phyloP scores from a whole-genome alignment of 2,113 vertebrate species.

The Oriolus oriolus region DNA sequence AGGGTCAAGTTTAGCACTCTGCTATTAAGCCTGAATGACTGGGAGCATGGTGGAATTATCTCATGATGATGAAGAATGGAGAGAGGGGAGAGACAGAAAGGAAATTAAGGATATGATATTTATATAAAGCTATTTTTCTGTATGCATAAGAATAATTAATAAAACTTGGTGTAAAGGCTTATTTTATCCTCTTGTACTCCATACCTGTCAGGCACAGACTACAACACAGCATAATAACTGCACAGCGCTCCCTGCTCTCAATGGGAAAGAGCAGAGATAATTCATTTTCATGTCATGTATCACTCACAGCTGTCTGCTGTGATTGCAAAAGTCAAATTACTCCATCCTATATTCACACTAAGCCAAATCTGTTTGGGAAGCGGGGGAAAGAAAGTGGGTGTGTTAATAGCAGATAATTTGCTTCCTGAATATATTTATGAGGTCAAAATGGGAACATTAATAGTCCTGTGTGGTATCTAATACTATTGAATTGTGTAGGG shows the following conservation, averaged over 20 bases:
- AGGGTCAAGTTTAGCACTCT: not conserved
- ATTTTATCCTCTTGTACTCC: not conserved
- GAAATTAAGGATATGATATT: not conserved
- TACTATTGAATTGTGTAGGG: not conserved
- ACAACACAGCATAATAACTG: not conserved
- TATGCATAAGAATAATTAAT: not conserved
- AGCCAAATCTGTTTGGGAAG: constrained; percentile 52
- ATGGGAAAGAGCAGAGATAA: not conserved
- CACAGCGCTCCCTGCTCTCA: not conserved
- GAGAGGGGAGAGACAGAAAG: not conserved
- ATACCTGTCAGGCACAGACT: not conserved
- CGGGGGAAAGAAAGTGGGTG: not conserved
- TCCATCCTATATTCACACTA: constrained; percentile 18
- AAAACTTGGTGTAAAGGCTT: not conserved
- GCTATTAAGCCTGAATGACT: not conserved
- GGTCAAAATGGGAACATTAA: constrained; percentile 25
- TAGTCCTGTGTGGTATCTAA: not conserved
- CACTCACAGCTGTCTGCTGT: constrained; percentile 42
- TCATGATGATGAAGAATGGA: not conserved
- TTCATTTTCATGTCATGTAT: constrained; percentile 46
- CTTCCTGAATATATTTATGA: constrained; percentile 6
- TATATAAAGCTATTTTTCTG: not conserved
- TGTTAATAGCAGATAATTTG: constrained; percentile 50
- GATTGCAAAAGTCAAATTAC: constrained; percentile 47
- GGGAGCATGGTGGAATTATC: not conserved